phyloP scores from a whole-genome alignment of 2,113 vertebrate species.

The human (Homo sapiens) region GRCh38 chr6:90693501-90694000 shows the following conservation, averaged over 20 bases:
- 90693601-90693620: background rate
- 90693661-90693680: background rate
- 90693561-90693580: background rate
- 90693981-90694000: no score
- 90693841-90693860: no score
- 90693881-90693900: no score
- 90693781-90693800: background rate
- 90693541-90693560: constrained; percentile 47
- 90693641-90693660: background rate
- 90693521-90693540: constrained; percentile 40
- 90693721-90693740: background rate
- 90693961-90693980: no score
- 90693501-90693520: constrained; percentile 27
- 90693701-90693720: background rate
- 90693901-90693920: no score
- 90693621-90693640: background rate
- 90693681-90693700: background rate
- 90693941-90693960: no score
- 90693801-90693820: background rate
- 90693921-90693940: no score
- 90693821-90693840: no score
- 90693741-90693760: background rate
- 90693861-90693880: no score
- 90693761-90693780: background rate
- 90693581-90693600: background rate